These are phyloP conservation scores for Crocuta crocuta DNA, from an alignment of 2,113 vertebrate species.

Conservation along the genomic window DNA sequence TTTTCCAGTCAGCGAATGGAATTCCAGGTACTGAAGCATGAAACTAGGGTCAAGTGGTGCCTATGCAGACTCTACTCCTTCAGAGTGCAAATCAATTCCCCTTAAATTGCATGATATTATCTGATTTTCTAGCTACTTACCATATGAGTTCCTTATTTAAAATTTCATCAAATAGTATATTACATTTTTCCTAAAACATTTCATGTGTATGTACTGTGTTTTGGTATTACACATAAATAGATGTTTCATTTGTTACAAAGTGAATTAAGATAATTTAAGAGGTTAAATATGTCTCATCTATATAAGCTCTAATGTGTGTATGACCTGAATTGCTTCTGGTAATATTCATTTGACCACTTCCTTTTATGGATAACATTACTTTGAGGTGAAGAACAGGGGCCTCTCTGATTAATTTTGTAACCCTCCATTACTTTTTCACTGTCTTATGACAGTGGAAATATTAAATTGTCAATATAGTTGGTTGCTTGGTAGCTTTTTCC, in stretches of 20 bases:
- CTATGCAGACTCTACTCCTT: neutral
- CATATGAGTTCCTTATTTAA: neutral
- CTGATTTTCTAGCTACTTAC: neutral
- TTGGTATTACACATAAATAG: slow-evolving; percentile 14
- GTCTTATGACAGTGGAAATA: neutral
- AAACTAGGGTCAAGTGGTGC: neutral
- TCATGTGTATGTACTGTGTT: neutral
- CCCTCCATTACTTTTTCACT: neutral
- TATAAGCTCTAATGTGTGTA: neutral
- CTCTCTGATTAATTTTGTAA: neutral
- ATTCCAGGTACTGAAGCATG: neutral
- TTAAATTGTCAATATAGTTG: neutral
- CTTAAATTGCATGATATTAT: neutral
- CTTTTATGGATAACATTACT: neutral
- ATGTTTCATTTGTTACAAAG: neutral
- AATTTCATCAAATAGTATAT: slow-evolving; percentile 22
- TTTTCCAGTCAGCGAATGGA: neutral
- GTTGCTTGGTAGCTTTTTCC: neutral
- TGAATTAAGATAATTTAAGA: slow-evolving; percentile 1
- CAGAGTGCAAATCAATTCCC: neutral
- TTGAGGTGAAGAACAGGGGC: neutral
- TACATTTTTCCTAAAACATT: neutral
- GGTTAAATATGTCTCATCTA: neutral
- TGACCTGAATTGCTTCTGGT: neutral
- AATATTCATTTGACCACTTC: neutral